Percentiles rank a stretch among this genome's conserved stretches.
phyloP scores from a whole-genome alignment of 2,888 invertebrate genomes.

The Xestobium rufovillosum region DNA sequence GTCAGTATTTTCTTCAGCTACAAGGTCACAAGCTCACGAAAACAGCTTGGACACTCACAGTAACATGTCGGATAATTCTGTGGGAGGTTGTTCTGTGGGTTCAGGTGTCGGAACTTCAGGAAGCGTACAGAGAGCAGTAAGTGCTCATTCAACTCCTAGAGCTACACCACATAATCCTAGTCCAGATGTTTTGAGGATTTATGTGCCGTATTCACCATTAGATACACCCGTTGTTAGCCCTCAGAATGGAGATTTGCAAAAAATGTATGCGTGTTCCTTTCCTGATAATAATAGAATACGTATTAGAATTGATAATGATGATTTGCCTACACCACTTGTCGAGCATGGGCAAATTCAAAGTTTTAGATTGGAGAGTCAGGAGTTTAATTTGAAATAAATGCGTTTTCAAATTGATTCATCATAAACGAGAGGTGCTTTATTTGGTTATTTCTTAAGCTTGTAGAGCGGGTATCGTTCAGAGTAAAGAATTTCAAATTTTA shows the following conservation, averaged over 20 bases:
- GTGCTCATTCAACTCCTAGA: constrained; percentile 56
- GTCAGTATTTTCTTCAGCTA: constrained; percentile 68
- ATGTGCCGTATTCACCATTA: constrained; percentile 66
- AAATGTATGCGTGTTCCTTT: constrained; percentile 47
- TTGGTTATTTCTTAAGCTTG: too few relatives aligned
- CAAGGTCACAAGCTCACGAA: constrained; percentile 64
- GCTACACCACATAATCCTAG: constrained; percentile 60
- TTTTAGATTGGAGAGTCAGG: constrained; percentile 39
- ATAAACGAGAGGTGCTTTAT: too few relatives aligned
- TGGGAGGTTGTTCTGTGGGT: constrained; percentile 47
- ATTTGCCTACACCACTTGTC: constrained; percentile 57
- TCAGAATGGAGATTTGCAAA: constrained; percentile 43
- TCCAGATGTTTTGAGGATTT: constrained; percentile 70
- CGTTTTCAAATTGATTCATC: too few relatives aligned
- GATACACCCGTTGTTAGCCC: constrained; percentile 47
- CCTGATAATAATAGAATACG: constrained; percentile 64
- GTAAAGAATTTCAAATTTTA: too few relatives aligned
- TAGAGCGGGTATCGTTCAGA: too few relatives aligned
- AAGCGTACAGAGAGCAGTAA: constrained; percentile 47
- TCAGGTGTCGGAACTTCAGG: constrained; percentile 41
- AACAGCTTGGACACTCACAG: constrained; percentile 71
- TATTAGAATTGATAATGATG: constrained; percentile 63
- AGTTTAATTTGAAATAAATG: constrained; percentile 39
- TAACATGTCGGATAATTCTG: constrained; percentile 66
- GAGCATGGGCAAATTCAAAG: constrained; percentile 50